Base-by-base conservation (phyloP, 1,140 invertebrate species). In the Harlomillsia oculata region DNA sequence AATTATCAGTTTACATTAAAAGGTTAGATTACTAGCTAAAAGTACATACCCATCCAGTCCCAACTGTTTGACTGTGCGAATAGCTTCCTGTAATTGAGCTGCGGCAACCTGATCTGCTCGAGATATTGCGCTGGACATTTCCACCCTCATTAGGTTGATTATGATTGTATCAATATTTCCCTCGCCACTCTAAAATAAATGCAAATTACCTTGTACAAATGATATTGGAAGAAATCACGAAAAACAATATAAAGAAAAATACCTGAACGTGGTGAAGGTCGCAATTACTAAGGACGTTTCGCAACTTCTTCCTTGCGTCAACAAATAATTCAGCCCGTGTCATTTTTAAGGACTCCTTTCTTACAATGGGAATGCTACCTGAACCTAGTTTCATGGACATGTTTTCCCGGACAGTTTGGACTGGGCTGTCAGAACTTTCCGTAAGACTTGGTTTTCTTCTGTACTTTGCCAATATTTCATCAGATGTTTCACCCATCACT, bases 381-480 rank as follows among this genome's bases (percentile, higher is more conserved):
- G 21, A 21, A 40, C 37, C 30, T 14, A 44, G n/a, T 14, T 46
- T 55, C 20, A 26, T 4, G 16, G 32, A 36, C 5, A 26, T 11
- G 18, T 23, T 44, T 16, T 46, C 39, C 16, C 30, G 46, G 11
- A 39, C 16, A 11, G 55, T 26, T 14, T 44, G 34, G 34, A 57
- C 57, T 34, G 65, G 46, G 21, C 39, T 46, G 37, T 34, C 40
- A 5, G 36, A 32, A 4, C 49, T 54, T 37, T 61, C 57, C 29
- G 65, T 67, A 16, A 75, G 75, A 62, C 80, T 82, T 1, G 80
- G 77, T 73, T 92, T 91, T 43, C 85, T 81, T 14, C 92, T 76
- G 71, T 97, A 97, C 69, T 96, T 97, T 23, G 88, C 91, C 61
- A 97, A 77, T 67, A 97, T 97, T 67, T 96, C 92, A 69, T 97